Conservation (phyloP, 92 coral and sea anemone genomes). For the Parazoanthus atlanticus region DNA sequence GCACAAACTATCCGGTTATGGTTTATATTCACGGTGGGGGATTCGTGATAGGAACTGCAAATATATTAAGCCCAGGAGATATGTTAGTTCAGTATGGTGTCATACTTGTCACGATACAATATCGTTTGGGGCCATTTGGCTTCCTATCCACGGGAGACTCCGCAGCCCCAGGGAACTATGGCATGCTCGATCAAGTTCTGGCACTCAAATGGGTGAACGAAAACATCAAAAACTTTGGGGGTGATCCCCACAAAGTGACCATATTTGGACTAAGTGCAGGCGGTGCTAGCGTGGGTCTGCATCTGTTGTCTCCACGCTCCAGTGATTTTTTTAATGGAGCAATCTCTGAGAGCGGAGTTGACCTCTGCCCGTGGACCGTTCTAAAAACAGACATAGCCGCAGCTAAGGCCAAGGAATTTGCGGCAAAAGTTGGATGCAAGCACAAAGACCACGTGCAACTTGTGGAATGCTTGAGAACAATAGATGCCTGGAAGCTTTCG, state of each 20-base stretch:
- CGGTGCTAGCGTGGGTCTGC: conserved; percentile 91
- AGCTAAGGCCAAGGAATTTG: conserved; percentile 50
- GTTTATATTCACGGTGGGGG: conserved; percentile 82
- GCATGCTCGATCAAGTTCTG: conserved; percentile 83
- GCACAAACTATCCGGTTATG: conserved; percentile 61
- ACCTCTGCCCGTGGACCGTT: conserved; percentile 78
- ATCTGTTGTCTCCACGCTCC: conserved; percentile 72
- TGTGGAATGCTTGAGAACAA: conserved; percentile 64
- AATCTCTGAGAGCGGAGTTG: conserved; percentile 84
- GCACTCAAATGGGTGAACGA: conserved; percentile 83
- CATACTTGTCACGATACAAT: conserved; percentile 76
- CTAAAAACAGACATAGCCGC: conserved; percentile 60
- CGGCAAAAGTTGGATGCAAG: conserved; percentile 65
- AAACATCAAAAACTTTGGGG: conserved; percentile 77
- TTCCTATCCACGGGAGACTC: conserved; percentile 77
- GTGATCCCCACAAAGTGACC: conserved; percentile 75
- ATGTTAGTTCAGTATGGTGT: conserved; percentile 64
- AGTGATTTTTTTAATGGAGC: conserved; percentile 81
- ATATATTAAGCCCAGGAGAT: conserved; percentile 66
- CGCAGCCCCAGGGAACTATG: conserved; percentile 72
- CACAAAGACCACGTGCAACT: conserved; percentile 42
- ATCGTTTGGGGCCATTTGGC: conserved; percentile 78
- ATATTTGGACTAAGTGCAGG: conserved; percentile 90
- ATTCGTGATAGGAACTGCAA: conserved; percentile 63
- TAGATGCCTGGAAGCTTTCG: conserved; percentile 46